Base-by-base conservation (phyloP, 1,140 invertebrate genomes). In the Apis dorsata region DNA sequence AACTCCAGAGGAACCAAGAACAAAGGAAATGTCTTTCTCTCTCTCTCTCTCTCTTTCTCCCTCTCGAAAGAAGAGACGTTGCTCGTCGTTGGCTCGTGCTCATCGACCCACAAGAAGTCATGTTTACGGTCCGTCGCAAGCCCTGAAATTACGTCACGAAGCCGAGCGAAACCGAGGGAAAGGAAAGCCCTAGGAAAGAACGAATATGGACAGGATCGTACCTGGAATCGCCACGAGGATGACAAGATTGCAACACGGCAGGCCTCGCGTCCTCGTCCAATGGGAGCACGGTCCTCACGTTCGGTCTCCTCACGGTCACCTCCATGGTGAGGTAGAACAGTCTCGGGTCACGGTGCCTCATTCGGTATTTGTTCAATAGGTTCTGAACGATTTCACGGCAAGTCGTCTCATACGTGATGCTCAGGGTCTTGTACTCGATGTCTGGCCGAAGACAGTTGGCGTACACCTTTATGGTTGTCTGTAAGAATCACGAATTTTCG, bases 241-340 rank as follows among this genome's bases (percentile, higher is more conserved):
- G 97, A 91, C 98, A 99, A 34, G 97, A 97, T 93, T 98, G 97
- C 59, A 99, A 93, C 68, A 97, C 97, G 1, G 97, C 97, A 1
- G 98, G 98, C 75, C 97, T 95, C 0, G 98, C 96, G 89, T 98
- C 97, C 85, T 98, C 97, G 91, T 98, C 98, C 79, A 99, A 93
- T 53, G 97, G 96, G 62, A 99, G 94, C 66, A 98, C 95, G 2
- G 97, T 98, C 81, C 97, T 94, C 1, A 98, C 95, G 1, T 98
- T 98, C 2, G 97, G 96, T 77, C 96, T 95, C 44, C 96, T 94
- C 24, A 98, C 97, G 2, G 97, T 96, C 53, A 98, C 97, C 94
- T 99, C 98, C 98, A 98, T 98, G 83, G 97, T 98, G 21, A 99
- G 95, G 93, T 97, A 98, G 94, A 98, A 99, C n/a, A 99, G 95